Conservation (phyloP, 2,113 vertebrate species). For the Cynocephalus volans region DNA sequence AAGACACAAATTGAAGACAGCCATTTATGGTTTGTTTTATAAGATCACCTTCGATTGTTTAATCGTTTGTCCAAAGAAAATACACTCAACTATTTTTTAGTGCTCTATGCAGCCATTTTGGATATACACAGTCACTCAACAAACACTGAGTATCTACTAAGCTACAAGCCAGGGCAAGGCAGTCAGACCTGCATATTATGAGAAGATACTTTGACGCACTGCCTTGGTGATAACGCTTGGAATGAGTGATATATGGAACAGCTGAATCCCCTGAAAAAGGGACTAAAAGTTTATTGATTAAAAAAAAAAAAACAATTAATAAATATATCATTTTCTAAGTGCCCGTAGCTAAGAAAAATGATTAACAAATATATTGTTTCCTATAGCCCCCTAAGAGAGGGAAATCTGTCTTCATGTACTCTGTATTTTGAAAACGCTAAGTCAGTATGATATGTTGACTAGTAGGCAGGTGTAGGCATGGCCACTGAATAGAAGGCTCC, state of each 20-base stretch:
- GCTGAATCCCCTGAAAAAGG: neutral
- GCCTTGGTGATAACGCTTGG: neutral
- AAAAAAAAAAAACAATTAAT: neutral
- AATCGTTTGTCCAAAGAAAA: conserved; percentile 63
- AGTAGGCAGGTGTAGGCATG: neutral
- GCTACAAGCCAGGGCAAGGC: neutral
- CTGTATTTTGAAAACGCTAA: conserved; percentile 13
- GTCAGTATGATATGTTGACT: neutral
- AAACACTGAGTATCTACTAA: neutral
- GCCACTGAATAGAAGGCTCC: neutral
- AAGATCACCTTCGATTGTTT: conserved; percentile 23
- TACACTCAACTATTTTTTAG: conserved; percentile 5
- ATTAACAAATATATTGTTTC: neutral
- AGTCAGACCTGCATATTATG: neutral
- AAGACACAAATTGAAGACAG: neutral
- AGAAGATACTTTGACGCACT: neutral
- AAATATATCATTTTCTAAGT: neutral
- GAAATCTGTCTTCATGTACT: neutral
- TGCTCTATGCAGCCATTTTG: neutral
- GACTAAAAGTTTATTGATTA: neutral
- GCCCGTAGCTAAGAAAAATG: neutral
- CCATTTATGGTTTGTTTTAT: neutral
- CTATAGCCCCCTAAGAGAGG: neutral
- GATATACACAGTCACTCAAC: neutral
- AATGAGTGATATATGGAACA: neutral